Base-by-base conservation (phyloP, 30 jellyfish, hydroid and myxozoan genomes). In the Catostylus mosaicus region DNA sequence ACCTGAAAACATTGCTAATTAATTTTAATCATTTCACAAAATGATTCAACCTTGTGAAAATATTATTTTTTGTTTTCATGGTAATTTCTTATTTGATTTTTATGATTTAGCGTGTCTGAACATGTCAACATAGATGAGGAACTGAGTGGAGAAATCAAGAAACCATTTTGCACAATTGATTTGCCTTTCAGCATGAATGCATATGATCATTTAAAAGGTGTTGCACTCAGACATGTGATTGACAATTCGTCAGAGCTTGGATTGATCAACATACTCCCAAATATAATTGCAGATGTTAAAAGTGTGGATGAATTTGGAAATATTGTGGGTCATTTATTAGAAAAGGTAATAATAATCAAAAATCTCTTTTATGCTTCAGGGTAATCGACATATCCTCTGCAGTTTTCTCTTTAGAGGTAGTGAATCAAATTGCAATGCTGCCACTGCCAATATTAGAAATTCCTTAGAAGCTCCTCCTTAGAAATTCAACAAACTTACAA, bases 171-270 rank as follows among this genome's bases (percentile, higher is more conserved):
- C 78, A 59, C 67, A 1, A 2, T 79, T 2, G 97, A 94, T 61
- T 71, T 94, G 43, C 82, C 95, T 14, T 88, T 94, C 76, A 94
- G 99, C 62, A 94, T 94, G 99, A 45, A 83, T 36, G 47, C 95
- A 14, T 94, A 85, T 83, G 99, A 94, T 61, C 99, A 94, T 64
- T 69, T 94, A 23, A 88, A 87, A 32, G 97, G 99, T 34, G 96
- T 94, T 1, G 88, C 93, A 9, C 89, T 84, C 45, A 59, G 95
- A 74, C 35, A 66, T 18, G 11, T 69, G 14, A 50, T 94, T n/a
- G 83, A 32, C 22, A 82, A 82, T 40, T 61, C 85, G 23, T 64
- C 97, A 19, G 99, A 94, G 72, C 67, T 46, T 31, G 99, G 99
- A 8, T 75, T 94, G 6, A 73, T 84, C n/a, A 77, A 75, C 45